phyloP scores from a whole-genome alignment of 2,888 invertebrate genomes.

The Kuschelorhynchus macadamiae region DNA sequence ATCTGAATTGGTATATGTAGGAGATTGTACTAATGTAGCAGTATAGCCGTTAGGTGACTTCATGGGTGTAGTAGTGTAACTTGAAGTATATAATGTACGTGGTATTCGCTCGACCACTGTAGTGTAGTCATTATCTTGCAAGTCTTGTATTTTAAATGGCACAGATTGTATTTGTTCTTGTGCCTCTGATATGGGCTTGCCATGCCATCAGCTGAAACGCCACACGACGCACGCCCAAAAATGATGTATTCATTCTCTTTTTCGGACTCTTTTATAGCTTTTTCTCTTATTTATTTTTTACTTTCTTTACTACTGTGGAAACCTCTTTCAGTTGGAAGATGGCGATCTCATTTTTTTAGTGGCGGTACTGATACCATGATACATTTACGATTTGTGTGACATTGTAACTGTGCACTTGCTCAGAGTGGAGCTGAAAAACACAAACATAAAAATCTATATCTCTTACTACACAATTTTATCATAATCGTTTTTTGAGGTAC shows the following conservation, averaged over 20 bases:
- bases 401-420: background rate
- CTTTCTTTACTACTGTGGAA: conserved; percentile 10
- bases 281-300: conserved; percentile 6
- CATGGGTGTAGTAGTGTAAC: conserved; percentile 4
- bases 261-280: conserved; percentile 12
- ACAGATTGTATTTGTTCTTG: conserved; percentile 18
- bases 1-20: conserved; percentile 1
- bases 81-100: conserved; percentile 1
- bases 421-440: conserved; percentile 14
- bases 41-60: conserved; percentile 12
- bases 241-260: conserved; percentile 11
- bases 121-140: conserved; percentile 8
- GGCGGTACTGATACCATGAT: conserved; percentile 2
- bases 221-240: conserved; percentile 21
- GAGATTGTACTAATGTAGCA: conserved; percentile 6
- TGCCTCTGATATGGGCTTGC: conserved; percentile 18
- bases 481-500: conserved; percentile 20
- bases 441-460: conserved; percentile 6
- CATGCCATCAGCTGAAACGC: conserved; percentile 19
- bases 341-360: conserved; percentile 7
- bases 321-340: too few relatives aligned
- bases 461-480: background rate
- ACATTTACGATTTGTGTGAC: conserved; percentile 16
- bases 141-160: conserved; percentile 20
- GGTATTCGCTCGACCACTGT: background rate